Evolutionary conservation across 2,797 vertebrate species (phyloP), one percentile per base, ranked within the genome.

Genomic region (Sphenodon punctatus): DNA sequence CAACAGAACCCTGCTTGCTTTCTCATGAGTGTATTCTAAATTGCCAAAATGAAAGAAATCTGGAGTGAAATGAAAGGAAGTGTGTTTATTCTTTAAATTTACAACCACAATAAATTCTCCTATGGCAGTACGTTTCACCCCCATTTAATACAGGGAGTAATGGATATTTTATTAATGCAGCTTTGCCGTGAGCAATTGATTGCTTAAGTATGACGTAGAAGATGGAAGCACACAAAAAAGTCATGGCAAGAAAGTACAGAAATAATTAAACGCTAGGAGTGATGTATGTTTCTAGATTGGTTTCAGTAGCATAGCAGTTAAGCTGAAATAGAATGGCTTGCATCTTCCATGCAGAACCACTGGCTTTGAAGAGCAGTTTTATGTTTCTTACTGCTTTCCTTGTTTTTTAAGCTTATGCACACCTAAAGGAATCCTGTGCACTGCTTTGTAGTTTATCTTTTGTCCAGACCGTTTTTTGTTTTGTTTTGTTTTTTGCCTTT

Each of bases 201-300:
- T 73, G 51, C 59, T 88, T 69, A 84, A 78, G 61, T 72, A 61
- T 83, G 82, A 86, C 58, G 19, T 61, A 75, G 78, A 83, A 88
- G 56, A 72, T 15, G 80, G 55, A 73, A 63, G 10, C 8, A 48
- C 45, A 34, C 22, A 58, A 73, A 87, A 83, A 85, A 61, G 48
- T 45, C 38, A 4, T n/a, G 55, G 69, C 41, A 19, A 19, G 53
- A 66, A 46, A 56, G 17, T 42, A 45, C 27, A 27, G 20, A 53
- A 65, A 53, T 38, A 55, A 22, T 1, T 7, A 10, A 5, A 3
- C 2, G 46, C n/a, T 43, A 12, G 3, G 7, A 49, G 45, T 2
- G 4, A 48, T 17, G 13, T 78, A 32, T 25, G 38, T 55, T 84
- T 64, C 48, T 68, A 16, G 45, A 79, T 77, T 9, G 19, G 49